Percentiles rank a stretch among this genome's conserved stretches.
Evolutionary conservation across 2,113 vertebrate species (phyloP).

Genomic region (Zapus hudsonius): DNA sequence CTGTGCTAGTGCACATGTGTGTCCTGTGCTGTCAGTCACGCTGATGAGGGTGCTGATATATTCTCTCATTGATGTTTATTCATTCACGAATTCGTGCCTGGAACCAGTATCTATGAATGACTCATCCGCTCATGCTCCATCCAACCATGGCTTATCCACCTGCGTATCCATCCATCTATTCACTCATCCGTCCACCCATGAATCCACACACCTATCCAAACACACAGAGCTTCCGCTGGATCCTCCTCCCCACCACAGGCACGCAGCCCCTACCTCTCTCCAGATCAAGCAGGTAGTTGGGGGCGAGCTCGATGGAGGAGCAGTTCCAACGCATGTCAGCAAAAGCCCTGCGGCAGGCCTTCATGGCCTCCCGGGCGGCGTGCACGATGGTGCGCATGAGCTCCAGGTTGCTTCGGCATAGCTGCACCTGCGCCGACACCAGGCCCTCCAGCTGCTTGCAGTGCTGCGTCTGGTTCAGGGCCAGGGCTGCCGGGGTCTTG

Average conservation of each 20-base stretch:
- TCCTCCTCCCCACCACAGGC: neutral
- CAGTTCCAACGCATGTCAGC: slow-evolving; percentile 99
- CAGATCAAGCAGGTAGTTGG: slow-evolving; percentile 95
- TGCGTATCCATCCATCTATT: neutral
- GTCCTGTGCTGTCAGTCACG: neutral
- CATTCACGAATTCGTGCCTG: neutral
- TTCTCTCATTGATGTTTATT: neutral
- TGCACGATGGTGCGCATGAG: slow-evolving; percentile 97
- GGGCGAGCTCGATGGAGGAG: slow-evolving; percentile 94
- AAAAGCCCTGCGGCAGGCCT: slow-evolving; percentile 96
- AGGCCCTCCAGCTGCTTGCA: slow-evolving; percentile 96
- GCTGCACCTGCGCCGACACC: slow-evolving; percentile 96
- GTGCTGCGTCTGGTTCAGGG: slow-evolving; percentile 96
- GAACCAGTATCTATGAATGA: neutral
- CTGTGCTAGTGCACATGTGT: rapidly evolving
- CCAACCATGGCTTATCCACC: neutral
- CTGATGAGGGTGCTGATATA: neutral
- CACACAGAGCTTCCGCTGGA: neutral
- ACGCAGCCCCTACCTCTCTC: slow-evolving; percentile 92
- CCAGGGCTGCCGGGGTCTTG: slow-evolving; percentile 88
- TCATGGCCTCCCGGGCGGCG: slow-evolving; percentile 94
- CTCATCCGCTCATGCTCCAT: neutral
- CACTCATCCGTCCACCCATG: slow-evolving; percentile 26
- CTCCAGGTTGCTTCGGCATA: slow-evolving; percentile 98
- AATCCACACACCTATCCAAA: slow-evolving; percentile 47